A percentile compares a stretch with the other conserved stretches of the same genome.
These are phyloP conservation scores for Himalopsyche kuldschensis DNA, from an alignment of 2,888 invertebrate species.

Conservation along the genomic window DNA sequence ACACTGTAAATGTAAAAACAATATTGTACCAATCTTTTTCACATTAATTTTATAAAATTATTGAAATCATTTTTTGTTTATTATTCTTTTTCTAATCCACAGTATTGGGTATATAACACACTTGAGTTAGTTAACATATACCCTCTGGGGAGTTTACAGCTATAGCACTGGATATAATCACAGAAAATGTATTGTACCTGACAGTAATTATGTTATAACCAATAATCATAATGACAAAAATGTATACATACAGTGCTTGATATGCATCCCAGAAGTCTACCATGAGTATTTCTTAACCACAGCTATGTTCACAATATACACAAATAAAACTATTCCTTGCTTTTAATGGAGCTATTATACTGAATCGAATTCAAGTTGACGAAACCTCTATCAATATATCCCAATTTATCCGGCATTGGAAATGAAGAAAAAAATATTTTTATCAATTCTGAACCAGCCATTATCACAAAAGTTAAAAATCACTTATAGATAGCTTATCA, in stretches of 20 bases:
- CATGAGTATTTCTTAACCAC: background rate
- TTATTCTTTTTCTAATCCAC: too few species aligned
- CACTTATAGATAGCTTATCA: constrained; percentile 16
- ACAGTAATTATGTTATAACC: too few species aligned
- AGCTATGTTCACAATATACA: background rate
- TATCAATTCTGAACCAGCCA: background rate
- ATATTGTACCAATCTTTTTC: too few species aligned
- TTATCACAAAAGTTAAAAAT: background rate
- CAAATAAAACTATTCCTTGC: background rate
- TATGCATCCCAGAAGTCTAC: background rate
- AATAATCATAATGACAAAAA: background rate
- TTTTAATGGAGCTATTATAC: too few species aligned
- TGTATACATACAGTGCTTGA: background rate
- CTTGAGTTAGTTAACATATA: too few species aligned
- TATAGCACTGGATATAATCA: too few species aligned
- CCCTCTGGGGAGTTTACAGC: too few species aligned
- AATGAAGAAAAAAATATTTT: background rate
- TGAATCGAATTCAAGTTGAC: background rate
- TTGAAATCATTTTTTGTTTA: too few species aligned
- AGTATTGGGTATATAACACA: too few species aligned
- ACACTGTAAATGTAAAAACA: too few species aligned
- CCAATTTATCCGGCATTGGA: background rate
- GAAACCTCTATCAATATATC: background rate
- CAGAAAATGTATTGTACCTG: too few species aligned
- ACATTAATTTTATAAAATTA: too few species aligned